Evolutionary conservation across 2,113 vertebrate species (phyloP), one percentile per base, ranked within the genome.

Genomic region (Mormoops blainvillei): DNA sequence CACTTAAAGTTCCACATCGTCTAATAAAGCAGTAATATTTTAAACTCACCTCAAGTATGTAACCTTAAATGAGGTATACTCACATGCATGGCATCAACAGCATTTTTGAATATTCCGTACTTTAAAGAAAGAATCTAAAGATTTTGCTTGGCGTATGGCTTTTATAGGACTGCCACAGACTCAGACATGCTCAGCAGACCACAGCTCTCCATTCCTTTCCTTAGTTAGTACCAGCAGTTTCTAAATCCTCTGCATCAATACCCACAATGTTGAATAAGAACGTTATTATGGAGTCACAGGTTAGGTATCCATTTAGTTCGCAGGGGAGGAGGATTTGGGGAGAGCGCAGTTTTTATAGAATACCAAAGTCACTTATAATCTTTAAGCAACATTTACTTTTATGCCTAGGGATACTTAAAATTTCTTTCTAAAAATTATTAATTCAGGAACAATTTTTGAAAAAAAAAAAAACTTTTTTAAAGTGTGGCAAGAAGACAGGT

Each of bases 401-500:
- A 71, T 94, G 74, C n/a, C 70, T 18, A 3, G 76, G 14, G 41
- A 45, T 36, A 63, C 4, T 67, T 26, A 45, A 8, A 52, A 12
- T 65, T 80, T 54, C 45, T 70, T 89, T 61, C 38, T 87, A 85
- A 82, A 90, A 73, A 68, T 15, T 82, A 81, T 50, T 83, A 65
- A 85, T 80, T 82, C 28, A 38, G 43, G 33, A 92, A 89, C 14
- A 89, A 89, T 54, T 81, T 93, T 87, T 88, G 41, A 89, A 77
- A 95, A 94, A 87, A 88, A 85, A 33, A 20, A 74, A 36, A 33
- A 41, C n/a, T 28, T 76, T 48, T 83, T 22, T 2, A 68, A 82
- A 77, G 36, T 67, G n/a, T 83, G 45, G 83, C 9, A 38, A 54
- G 54, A 83, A 95, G 87, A 68, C 92, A 92, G 65, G 90, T 73